phyloP scores from a whole-genome alignment of 2,888 invertebrate species.

The Chaetogeoica ovagalla region DNA sequence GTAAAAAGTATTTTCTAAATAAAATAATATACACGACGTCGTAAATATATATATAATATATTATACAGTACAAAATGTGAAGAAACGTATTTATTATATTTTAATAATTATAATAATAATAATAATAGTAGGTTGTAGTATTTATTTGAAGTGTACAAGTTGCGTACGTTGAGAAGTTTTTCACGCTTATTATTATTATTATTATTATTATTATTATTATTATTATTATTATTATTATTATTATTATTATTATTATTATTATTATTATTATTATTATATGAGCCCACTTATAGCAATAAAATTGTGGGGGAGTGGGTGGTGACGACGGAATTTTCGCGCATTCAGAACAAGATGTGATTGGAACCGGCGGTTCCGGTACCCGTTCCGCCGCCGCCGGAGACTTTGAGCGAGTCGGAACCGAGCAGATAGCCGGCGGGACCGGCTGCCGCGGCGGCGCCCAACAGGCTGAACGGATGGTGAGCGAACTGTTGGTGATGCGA shows the following conservation, averaged over 20 bases:
- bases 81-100: not conserved
- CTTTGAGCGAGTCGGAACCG: slow-evolving; percentile 57
- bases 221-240: too few relatives aligned
- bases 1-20: not conserved
- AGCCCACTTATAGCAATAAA: too few relatives aligned
- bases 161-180: too few relatives aligned
- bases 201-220: too few relatives aligned
- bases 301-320: not conserved
- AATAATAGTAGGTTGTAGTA: too few relatives aligned
- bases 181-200: too few relatives aligned
- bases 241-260: too few relatives aligned
- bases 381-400: slow-evolving; percentile 56
- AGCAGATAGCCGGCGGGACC: slow-evolving; percentile 57
- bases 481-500: slow-evolving; percentile 53
- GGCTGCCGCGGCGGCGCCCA: slow-evolving; percentile 55
- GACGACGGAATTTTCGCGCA: not conserved
- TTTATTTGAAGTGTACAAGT: too few relatives aligned
- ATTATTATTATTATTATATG: too few relatives aligned
- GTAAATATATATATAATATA: not conserved
- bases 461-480: slow-evolving; percentile 55
- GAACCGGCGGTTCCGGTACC: slow-evolving; percentile 54
- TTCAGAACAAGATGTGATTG: slow-evolving; percentile 57
- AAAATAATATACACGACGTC: slow-evolving; percentile 10
- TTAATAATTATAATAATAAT: not conserved
- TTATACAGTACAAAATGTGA: not conserved